Evolutionary conservation across 2,888 invertebrate genomes (phyloP).

Genomic region (Melinaea marsaeus): DNA sequence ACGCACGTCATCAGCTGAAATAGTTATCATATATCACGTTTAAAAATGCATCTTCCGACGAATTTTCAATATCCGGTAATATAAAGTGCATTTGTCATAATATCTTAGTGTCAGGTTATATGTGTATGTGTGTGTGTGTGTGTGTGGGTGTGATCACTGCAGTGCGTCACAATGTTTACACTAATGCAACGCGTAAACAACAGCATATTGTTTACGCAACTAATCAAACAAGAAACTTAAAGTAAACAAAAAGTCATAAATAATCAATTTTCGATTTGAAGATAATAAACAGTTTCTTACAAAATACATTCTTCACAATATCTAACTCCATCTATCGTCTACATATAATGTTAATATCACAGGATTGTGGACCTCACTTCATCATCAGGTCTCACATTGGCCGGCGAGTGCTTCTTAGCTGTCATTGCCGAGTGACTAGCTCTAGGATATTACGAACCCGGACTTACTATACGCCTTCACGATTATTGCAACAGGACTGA

Average conservation of each 20-base stretch:
- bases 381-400: constrained; percentile 28
- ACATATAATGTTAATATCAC: constrained; percentile 49
- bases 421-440: neutral
- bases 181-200: too few species aligned
- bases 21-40: constrained; percentile 8
- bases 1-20: constrained; percentile 22
- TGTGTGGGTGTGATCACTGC: neutral
- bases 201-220: too few species aligned
- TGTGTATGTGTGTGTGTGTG: too few species aligned
- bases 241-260: neutral
- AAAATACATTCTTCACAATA: constrained; percentile 26
- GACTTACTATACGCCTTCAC: too few species aligned
- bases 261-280: neutral
- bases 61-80: too few species aligned
- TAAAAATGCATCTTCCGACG: too few species aligned
- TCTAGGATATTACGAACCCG: neutral
- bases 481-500: too few species aligned
- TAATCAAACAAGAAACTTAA: neutral
- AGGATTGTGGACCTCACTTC: constrained; percentile 42
- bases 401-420: constrained; percentile 9
- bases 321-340: constrained; percentile 26
- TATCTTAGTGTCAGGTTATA: too few species aligned
- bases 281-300: constrained; percentile 23
- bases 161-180: neutral
- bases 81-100: too few species aligned